Percentiles rank a stretch among this genome's conserved stretches.
These are phyloP conservation scores for Lemur catta DNA, from an alignment of 2,797 vertebrate species.

Conservation along the genomic window DNA sequence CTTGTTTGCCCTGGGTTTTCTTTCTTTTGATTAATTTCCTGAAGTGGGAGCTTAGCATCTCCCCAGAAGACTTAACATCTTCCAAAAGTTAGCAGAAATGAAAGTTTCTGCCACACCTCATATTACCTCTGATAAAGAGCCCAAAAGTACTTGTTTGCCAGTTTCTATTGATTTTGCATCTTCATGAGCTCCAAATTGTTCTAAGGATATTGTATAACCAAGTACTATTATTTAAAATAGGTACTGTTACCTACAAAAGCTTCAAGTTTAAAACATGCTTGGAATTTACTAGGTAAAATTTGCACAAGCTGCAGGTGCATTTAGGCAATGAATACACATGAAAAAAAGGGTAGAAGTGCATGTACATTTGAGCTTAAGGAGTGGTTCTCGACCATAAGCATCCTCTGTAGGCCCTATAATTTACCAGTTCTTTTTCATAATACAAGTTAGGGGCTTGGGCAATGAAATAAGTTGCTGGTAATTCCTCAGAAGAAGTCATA, in stretches of 20 bases:
- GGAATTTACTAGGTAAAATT: background rate
- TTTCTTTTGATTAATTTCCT: conserved; percentile 21
- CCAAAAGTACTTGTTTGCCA: background rate
- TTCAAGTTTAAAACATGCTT: background rate
- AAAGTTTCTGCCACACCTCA: background rate
- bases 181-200: background rate
- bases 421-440: background rate
- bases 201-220: conserved; percentile 1
- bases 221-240: background rate
- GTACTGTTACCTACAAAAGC: background rate
- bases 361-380: background rate
- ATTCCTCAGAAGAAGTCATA: background rate
- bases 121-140: background rate
- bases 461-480: background rate
- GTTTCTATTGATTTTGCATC: background rate
- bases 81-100: conserved; percentile 1
- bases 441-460: background rate
- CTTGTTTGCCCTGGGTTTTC: background rate
- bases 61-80: background rate
- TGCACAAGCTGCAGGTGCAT: background rate
- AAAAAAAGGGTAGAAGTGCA: background rate
- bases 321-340: background rate
- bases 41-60: background rate
- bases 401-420: background rate
- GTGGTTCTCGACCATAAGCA: background rate